phyloP scores from a whole-genome alignment of 2,797 vertebrate genomes.

The Amblyraja radiata region DNA sequence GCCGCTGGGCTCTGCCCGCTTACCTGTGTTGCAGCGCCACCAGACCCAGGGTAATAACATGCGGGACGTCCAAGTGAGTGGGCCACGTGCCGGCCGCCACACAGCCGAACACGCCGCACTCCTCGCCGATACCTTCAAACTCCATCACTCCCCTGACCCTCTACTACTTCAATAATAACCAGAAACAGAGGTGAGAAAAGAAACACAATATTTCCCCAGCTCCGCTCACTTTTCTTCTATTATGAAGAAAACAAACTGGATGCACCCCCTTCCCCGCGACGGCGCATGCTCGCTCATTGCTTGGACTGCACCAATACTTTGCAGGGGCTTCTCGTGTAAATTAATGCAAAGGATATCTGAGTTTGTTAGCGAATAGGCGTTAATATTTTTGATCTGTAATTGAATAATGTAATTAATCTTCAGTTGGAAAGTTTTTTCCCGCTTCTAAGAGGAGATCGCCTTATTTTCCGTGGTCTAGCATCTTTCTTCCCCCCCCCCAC shows the following conservation, averaged over 20 bases:
- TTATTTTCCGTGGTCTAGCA: not conserved
- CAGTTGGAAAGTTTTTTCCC: not conserved
- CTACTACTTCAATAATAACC: not conserved
- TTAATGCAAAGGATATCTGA: not conserved
- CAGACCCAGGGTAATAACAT: conserved; percentile 81
- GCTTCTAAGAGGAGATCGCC: not conserved
- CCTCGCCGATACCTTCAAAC: conserved; percentile 87
- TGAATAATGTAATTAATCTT: not conserved
- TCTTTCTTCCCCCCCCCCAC: not conserved
- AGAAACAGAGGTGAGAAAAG: too few species aligned
- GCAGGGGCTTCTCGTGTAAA: not conserved
- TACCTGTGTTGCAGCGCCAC: conserved; percentile 93
- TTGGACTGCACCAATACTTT: not conserved
- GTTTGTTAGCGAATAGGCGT: not conserved
- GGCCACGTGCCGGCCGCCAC: conserved; percentile 86
- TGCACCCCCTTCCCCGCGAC: not conserved
- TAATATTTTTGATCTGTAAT: not conserved
- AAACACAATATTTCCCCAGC: too few species aligned
- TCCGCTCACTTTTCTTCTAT: too few species aligned
- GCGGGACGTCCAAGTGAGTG: conserved; percentile 87
- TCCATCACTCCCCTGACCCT: conserved; percentile 61
- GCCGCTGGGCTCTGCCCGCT: not conserved
- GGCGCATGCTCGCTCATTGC: not conserved
- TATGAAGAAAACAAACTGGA: not conserved
- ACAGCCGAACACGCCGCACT: conserved; percentile 93